Base-by-base conservation (phyloP, 2,797 vertebrate species). In the Morus bassanus region DNA sequence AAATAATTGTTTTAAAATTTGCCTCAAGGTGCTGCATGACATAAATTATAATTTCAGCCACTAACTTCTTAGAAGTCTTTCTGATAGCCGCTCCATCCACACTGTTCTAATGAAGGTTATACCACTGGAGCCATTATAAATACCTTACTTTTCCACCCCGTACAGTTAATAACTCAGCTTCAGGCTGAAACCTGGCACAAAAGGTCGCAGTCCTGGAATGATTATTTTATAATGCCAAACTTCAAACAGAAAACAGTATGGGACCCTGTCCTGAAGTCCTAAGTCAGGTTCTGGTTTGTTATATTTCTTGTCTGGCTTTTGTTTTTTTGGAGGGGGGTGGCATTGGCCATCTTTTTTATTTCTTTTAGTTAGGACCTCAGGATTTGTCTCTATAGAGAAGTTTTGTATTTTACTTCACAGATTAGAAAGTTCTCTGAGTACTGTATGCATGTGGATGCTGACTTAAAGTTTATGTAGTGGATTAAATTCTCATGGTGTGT, bases 1-100 rank as follows among this genome's bases (percentile, higher is more conserved):
- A 98, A 97, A 97, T 96, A 97, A 95, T 97, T 96, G 89, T 96
- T 97, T 97, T 93, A 95, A 96, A 96, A 91, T 96, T 95, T 96
- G 93, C 96, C 96, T 97, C 78, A 86, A 96, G 96, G 91, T 93
- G 88, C 86, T 85, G 82, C 91, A 85, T 83, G 94, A 92, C 82
- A 89, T 69, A 96, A 95, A 88, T 95, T 91, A 74, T 91, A 89
- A 94, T 96, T 97, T 95, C 75, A 83, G 54, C 65, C 61, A 72
- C 48, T 67, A 84, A 76, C 78, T 96, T 95, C 82, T 82, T 72
- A 68, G 63, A 96, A 96, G 65, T 91, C 78, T 80, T 89, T 91
- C 67, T 83, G 75, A 76, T 72, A 90, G 61, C 68, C 60, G 65
- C 67, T 69, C 65, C 59, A 89, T 63, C 45, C 68, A 46, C 12